Conservation (phyloP, 2,888 invertebrate species). For the Zygogramma bicolorata region DNA sequence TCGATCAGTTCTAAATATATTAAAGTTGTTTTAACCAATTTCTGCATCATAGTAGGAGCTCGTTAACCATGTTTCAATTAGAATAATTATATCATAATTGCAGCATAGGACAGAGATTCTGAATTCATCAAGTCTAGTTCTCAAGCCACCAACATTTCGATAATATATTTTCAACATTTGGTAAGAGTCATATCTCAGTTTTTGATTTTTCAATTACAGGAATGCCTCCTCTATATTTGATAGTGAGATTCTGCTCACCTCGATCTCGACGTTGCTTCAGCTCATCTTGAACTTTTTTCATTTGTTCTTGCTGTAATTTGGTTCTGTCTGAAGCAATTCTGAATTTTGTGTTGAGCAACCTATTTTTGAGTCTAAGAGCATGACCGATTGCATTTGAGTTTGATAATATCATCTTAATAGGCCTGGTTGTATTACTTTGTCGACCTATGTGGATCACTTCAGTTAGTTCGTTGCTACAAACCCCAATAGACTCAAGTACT, state of each 20-base stretch:
- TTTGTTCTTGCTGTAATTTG: conserved; percentile 13
- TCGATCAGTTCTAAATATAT: conserved; percentile 7
- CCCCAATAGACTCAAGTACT: conserved; percentile 3
- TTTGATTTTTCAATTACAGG: neutral
- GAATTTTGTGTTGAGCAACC: neutral
- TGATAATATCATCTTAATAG: too few species aligned
- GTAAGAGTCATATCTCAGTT: neutral
- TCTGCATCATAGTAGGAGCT: neutral
- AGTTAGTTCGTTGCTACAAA: neutral
- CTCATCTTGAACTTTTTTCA: conserved; percentile 10
- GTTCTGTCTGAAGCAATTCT: conserved; percentile 4
- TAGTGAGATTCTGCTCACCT: conserved; percentile 5
- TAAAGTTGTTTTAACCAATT: neutral
- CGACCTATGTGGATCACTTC: too few species aligned
- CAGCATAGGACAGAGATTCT: neutral
- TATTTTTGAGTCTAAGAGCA: conserved; percentile 4
- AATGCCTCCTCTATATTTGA: neutral
- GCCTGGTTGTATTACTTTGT: too few species aligned
- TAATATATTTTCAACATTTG: neutral
- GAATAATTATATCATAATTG: neutral
- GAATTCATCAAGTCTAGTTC: neutral
- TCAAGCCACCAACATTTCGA: neutral
- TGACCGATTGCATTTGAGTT: too few species aligned
- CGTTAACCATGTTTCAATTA: neutral
- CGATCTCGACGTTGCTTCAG: conserved; percentile 3